Percentiles rank a stretch among this genome's conserved stretches.
These are phyloP conservation scores for Calidris pugnax DNA, from an alignment of 2,113 vertebrate genomes.

Conservation along the genomic window DNA sequence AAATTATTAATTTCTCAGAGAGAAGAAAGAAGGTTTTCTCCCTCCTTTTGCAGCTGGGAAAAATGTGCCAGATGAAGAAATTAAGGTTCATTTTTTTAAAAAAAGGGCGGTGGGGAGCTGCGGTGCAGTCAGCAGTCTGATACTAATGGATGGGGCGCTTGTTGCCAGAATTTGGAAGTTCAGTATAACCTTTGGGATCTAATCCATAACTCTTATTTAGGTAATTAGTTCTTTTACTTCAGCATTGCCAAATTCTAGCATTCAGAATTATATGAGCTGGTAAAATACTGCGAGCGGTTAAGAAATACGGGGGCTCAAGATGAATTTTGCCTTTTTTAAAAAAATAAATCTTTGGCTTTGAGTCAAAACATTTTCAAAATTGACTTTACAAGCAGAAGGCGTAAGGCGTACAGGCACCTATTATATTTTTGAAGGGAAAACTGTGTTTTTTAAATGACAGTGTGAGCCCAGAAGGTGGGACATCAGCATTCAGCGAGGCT, in stretches of 20 bases:
- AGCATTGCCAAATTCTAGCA: not conserved
- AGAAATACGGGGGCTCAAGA: not conserved
- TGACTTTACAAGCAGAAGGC: not conserved
- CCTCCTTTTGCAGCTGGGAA: not conserved
- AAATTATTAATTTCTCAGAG: constrained; percentile 25
- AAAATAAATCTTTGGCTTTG: not conserved
- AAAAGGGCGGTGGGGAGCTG: not conserved
- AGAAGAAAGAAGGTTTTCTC: not conserved
- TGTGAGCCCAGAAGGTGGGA: not conserved
- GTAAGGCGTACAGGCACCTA: not conserved
- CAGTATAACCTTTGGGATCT: constrained; percentile 32
- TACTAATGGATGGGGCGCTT: constrained; percentile 16
- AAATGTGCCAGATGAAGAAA: constrained; percentile 13
- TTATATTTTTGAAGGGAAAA: not conserved
- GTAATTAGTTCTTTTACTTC: constrained; percentile 39
- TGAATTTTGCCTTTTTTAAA: not conserved
- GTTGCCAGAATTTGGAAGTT: constrained; percentile 32
- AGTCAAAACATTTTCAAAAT: not conserved
- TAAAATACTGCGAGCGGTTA: not conserved
- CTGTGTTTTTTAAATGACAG: not conserved
- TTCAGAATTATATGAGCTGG: not conserved
- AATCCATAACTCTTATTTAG: constrained; percentile 52
- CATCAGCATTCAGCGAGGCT: not conserved
- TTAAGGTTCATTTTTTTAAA: not conserved
- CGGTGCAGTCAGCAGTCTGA: constrained; percentile 22